Evolutionary conservation across 30 jellyfish, hydroid and myxozoan genomes (phyloP), one percentile per base, ranked within the genome.

Genomic region (Rhopilema esculentum): DNA sequence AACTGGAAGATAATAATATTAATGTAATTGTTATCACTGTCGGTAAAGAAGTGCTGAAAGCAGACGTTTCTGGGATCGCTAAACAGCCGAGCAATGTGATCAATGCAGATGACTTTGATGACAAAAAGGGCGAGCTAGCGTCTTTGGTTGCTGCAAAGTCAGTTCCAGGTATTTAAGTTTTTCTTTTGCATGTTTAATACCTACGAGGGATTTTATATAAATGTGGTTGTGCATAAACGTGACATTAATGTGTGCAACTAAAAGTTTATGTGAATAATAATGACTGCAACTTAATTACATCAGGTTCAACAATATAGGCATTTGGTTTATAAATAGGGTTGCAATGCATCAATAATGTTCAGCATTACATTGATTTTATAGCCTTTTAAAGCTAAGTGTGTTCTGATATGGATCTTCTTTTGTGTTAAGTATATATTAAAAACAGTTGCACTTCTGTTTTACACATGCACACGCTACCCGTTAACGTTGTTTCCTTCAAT

Each of bases 11-110:
- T n/a, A 78, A 53, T 24, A 97, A 94, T 12, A 75, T 89, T 17
- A 72, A 89, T n/a, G 57, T 94, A 16, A 70, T 85, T 18, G 91
- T 89, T 1, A 49, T 89, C 65, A 95, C 91, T n/a, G 49, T 79
- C n/a, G 98, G 98, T 17, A 73, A 82, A 17, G 75, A 89, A 0
- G 72, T 70, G 1, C 85, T 26, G 8, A 52, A 69, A 52, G 77
- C 0, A 28, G 91, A 84, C 16, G 82, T 90, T n/a, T 27, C 83
- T 28, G 69, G 84, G 16, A 33, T 90, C 21, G 87, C 90, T 4
- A 75, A 89, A 22, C 23, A 21, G 16, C 91, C 96, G 0, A 33
- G 75, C 18, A 65, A 78, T 1, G 79, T 27, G 21, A 63, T 57
- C 22, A 50, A 28, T 66, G 25, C 53, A 26, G n/a, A 61, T 0